Percentiles rank a stretch among this genome's conserved stretches.
phyloP scores from a whole-genome alignment of 2,797 vertebrate species.

The Siniperca scherzeri region DNA sequence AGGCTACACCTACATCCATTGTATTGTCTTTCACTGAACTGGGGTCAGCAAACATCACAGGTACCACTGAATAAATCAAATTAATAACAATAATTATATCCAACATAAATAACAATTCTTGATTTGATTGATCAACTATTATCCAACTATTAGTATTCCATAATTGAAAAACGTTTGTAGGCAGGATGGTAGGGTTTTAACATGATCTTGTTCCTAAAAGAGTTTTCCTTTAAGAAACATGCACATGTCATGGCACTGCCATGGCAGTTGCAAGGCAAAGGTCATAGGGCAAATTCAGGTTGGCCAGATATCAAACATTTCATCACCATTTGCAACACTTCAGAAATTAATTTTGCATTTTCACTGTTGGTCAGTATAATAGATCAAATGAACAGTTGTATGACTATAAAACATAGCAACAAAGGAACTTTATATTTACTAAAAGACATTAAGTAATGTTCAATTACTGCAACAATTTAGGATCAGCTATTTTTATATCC shows the following conservation, averaged over 20 bases:
- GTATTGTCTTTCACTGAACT: conserved; percentile 92
- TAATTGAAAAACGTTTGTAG: neutral
- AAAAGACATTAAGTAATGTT: neutral
- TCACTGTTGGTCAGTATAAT: neutral
- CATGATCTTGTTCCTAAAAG: neutral
- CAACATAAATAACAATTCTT: neutral
- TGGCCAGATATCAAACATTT: neutral
- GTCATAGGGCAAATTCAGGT: neutral
- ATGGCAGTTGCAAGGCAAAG: neutral
- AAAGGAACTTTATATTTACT: neutral
- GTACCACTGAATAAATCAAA: conserved; percentile 69
- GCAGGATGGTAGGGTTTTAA: neutral
- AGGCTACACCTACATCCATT: conserved; percentile 90
- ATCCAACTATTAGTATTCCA: neutral
- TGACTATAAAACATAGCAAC: neutral
- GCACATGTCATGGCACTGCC: neutral
- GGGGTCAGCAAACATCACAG: conserved; percentile 92
- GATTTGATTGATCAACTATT: neutral
- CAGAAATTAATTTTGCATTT: neutral
- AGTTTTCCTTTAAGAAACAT: neutral
- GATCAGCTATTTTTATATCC: neutral
- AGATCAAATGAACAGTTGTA: neutral
- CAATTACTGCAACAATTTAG: neutral
- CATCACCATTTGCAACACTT: neutral
- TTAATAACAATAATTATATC: neutral